Evolutionary conservation across 2,113 vertebrate genomes (phyloP).

Genomic region (Serilophus lunatus): DNA sequence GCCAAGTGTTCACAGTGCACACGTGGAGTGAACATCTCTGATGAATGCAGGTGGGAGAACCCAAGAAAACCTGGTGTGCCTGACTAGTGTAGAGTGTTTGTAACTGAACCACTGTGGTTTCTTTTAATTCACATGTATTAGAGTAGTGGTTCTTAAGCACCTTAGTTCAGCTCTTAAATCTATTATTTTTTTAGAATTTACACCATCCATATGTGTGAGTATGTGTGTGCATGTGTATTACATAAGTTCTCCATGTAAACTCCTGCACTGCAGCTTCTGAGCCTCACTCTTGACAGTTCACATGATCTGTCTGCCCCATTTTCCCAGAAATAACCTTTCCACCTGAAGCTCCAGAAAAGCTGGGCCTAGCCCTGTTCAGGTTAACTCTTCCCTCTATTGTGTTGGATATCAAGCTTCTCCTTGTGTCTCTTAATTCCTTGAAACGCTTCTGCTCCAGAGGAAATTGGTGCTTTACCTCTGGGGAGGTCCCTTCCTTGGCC

Average conservation of each 20-base stretch:
- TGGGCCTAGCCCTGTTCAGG: neutral
- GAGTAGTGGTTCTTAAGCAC: neutral
- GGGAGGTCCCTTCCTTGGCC: neutral
- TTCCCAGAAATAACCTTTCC: neutral
- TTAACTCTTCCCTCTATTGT: too few relatives aligned
- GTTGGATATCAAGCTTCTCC: too few relatives aligned
- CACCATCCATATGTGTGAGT: neutral
- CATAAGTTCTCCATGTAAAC: neutral
- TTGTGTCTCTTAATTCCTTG: neutral
- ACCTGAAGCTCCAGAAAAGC: neutral
- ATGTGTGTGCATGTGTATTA: neutral
- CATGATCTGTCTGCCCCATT: fast-evolving
- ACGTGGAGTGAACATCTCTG: neutral
- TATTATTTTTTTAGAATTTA: neutral
- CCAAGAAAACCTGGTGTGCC: neutral
- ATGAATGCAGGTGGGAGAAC: neutral
- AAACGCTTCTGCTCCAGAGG: neutral
- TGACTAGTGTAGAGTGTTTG: neutral
- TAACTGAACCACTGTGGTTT: neutral
- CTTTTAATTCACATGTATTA: neutral
- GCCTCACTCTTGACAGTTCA: neutral
- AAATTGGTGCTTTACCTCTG: fast-evolving
- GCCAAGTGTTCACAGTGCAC: neutral
- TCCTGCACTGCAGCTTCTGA: neutral
- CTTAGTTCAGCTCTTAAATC: neutral